Base-by-base conservation (phyloP, 2,888 invertebrate species). In the Drymonia ruficornis region DNA sequence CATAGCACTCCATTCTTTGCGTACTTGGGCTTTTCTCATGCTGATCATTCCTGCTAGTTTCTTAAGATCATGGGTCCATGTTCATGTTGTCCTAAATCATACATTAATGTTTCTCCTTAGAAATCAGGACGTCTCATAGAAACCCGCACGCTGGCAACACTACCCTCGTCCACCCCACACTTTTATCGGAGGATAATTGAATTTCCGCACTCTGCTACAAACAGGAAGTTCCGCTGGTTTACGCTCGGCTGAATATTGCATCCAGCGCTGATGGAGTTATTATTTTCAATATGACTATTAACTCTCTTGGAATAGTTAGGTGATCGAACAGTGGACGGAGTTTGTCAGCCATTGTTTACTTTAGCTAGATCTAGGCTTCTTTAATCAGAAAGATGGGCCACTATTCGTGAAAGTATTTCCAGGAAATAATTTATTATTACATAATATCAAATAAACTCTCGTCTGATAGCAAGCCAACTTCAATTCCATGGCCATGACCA, bases 111-210 rank as follows among this genome's bases (percentile, higher is more conserved):
- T 36, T 3, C 36, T 36, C 1, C 31, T 11, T 31, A n/a, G 11
- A 6, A 36, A 36, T 36, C 11, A 36, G n/a, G 36, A 36, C 4
- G 36, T 36, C 36, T 36, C 36, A 36, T 3, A n/a, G 3, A n/a
- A 36, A n/a, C 36, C 36, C n/a, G 36, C 3, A 5, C n/a, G 36
- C 63, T 67, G 70, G 67, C 71, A 67, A 67, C 74, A 65, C 70
- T 71, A 72, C 63, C 61, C 62, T 66, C 73, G 70, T 63, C 72
- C 70, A 67, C 70, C 68, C 76, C 81, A 73, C 75, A 89, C 86
- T 89, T 91, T 90, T 89, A 88, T 88, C 81, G 86, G 74, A 71
- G 75, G 76, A 81, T 91, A 91, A 91, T 91, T 91, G 89, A 89
- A 90, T 91, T 88, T 90, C 90, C 90, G 85, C 81, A 74, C 81